Evolutionary conservation across 92 coral and sea anemone species (phyloP).

Genomic region (Chrysogorgia sp.): DNA sequence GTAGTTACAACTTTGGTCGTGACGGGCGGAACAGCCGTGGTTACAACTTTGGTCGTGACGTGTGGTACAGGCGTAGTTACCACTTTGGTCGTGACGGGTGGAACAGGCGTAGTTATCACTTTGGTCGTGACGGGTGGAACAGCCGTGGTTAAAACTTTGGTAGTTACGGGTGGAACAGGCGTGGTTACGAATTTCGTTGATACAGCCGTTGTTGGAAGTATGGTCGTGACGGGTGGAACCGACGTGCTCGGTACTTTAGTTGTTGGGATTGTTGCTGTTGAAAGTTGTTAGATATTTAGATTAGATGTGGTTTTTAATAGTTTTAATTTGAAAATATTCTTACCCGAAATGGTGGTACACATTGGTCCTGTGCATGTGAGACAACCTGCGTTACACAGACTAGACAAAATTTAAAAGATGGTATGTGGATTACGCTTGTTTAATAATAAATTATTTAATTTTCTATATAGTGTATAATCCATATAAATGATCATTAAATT

Average conservation of each 20-base stretch:
- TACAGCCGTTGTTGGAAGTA: slow-evolving; percentile 6
- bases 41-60: too few species aligned
- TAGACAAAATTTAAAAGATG: not conserved
- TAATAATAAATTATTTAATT: too few species aligned
- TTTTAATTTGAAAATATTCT: not conserved
- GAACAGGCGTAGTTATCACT: not conserved
- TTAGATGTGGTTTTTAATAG: not conserved
- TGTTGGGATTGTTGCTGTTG: too few species aligned
- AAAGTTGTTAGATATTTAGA: too few species aligned
- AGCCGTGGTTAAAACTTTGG: slow-evolving; percentile 11
- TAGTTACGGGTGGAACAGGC: not conserved
- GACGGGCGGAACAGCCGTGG: too few species aligned
- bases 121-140: slow-evolving; percentile 9
- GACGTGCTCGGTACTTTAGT: not conserved
- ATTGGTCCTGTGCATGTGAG: slow-evolving; percentile 67
- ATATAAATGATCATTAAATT: too few species aligned
- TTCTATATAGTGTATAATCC: too few species aligned
- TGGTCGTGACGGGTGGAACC: not conserved
- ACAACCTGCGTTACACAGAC: slow-evolving; percentile 68
- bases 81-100: too few species aligned
- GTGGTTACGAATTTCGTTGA: too few species aligned
- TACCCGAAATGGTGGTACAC: slow-evolving; percentile 59
- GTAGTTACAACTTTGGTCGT: too few species aligned
- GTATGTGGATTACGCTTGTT: too few species aligned
- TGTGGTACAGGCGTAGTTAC: too few species aligned